Conservation (phyloP, 2,888 invertebrate genomes). For the Protonemura montana region DNA sequence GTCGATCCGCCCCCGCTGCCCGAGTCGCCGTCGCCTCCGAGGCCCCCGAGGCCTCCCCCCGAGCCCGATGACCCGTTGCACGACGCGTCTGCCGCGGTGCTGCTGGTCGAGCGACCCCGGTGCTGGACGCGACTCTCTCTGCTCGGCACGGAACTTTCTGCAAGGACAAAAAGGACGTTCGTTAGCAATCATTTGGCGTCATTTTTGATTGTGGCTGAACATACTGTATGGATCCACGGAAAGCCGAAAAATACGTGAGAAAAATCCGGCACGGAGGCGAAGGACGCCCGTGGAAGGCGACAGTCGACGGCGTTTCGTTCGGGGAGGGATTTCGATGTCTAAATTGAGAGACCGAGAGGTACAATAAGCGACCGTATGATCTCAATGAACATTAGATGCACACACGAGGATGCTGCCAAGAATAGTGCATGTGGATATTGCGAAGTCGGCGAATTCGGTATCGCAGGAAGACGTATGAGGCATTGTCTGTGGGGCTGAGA, state of each 20-base stretch:
- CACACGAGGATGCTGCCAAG: background rate
- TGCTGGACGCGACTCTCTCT: slow-evolving; percentile 42
- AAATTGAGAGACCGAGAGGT: too few relatives aligned
- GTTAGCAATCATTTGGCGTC: too few relatives aligned
- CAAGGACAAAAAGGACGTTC: background rate
- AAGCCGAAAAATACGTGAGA: background rate
- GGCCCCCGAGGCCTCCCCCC: slow-evolving; percentile 47
- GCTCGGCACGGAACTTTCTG: slow-evolving; percentile 44
- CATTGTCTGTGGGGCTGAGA: too few relatives aligned
- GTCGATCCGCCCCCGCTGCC: slow-evolving; percentile 49
- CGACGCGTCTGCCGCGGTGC: slow-evolving; percentile 30
- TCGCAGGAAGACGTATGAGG: background rate
- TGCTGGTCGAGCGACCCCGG: background rate
- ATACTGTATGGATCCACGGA: too few relatives aligned
- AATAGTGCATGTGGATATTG: background rate
- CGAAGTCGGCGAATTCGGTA: background rate
- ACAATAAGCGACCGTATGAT: too few relatives aligned
- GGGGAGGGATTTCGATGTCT: too few relatives aligned
- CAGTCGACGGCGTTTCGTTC: too few relatives aligned
- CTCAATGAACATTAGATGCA: too few relatives aligned
- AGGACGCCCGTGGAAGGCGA: too few relatives aligned
- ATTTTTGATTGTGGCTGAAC: too few relatives aligned
- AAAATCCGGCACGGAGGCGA: too few relatives aligned
- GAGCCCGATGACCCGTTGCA: slow-evolving; percentile 29
- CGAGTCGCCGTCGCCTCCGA: slow-evolving; percentile 45